These are phyloP conservation scores for Parnassius smintheus DNA, from an alignment of 2,888 invertebrate species.

Conservation along the genomic window DNA sequence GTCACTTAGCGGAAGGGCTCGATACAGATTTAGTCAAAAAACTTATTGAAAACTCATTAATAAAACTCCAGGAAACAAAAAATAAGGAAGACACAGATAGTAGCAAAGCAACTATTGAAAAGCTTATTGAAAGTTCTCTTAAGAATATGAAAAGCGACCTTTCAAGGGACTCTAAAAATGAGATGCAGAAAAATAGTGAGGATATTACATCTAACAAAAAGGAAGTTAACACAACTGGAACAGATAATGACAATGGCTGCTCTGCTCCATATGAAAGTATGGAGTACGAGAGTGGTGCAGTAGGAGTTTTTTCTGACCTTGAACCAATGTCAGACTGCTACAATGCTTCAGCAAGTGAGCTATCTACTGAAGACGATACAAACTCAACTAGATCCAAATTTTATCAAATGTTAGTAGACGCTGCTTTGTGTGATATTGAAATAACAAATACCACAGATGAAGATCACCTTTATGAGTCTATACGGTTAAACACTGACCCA, in stretches of 20 bases:
- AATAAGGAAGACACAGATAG: slow-evolving; percentile 70
- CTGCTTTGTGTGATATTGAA: slow-evolving; percentile 85
- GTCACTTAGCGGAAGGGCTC: slow-evolving; percentile 82
- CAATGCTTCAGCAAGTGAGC: slow-evolving; percentile 85
- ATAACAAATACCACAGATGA: slow-evolving; percentile 82
- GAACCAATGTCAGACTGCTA: slow-evolving; percentile 86
- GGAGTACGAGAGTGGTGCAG: slow-evolving; percentile 84
- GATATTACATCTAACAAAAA: slow-evolving; percentile 44
- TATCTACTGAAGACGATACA: slow-evolving; percentile 84
- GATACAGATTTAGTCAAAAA: slow-evolving; percentile 83
- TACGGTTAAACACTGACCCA: slow-evolving; percentile 84
- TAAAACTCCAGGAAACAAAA: slow-evolving; percentile 79
- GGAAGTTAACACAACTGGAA: slow-evolving; percentile 42
- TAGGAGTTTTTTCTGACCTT: slow-evolving; percentile 75
- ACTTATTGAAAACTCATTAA: slow-evolving; percentile 84
- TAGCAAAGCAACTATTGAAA: slow-evolving; percentile 72
- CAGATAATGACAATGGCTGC: slow-evolving; percentile 80
- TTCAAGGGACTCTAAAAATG: slow-evolving; percentile 46
- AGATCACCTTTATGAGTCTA: slow-evolving; percentile 88
- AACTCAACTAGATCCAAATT: slow-evolving; percentile 85
- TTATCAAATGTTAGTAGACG: slow-evolving; percentile 87
- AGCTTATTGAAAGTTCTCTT: slow-evolving; percentile 73
- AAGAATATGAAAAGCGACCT: slow-evolving; percentile 67
- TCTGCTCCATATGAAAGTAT: slow-evolving; percentile 89
- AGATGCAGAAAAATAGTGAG: slow-evolving; percentile 44